Percentiles rank a stretch among this genome's conserved stretches.
Evolutionary conservation across 2,797 vertebrate species (phyloP).

Genomic region (Monodelphis domestica): DNA sequence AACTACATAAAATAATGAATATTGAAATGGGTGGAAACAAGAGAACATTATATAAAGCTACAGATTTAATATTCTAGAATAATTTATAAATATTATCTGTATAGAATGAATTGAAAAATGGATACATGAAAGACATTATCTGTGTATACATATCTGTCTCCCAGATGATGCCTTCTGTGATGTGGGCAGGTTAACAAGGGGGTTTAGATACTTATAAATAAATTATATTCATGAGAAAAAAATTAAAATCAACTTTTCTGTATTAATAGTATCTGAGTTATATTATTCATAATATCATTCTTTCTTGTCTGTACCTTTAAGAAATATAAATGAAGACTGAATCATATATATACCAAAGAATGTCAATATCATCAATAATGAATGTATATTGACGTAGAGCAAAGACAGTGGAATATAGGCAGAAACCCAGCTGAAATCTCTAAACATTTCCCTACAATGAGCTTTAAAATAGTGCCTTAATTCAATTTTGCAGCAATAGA

Average conservation of each 20-base stretch:
- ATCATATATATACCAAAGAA: background rate
- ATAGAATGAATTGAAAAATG: too few relatives aligned
- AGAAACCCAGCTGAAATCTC: background rate
- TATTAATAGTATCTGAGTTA: background rate
- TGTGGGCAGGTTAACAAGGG: too few relatives aligned
- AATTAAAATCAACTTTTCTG: background rate
- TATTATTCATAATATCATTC: background rate
- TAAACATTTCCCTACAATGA: background rate
- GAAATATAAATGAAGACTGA: slow-evolving; percentile 22
- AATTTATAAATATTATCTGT: too few relatives aligned
- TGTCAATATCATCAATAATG: slow-evolving; percentile 36
- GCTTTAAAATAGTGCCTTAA: background rate
- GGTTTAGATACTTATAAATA: too few relatives aligned
- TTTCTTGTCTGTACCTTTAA: slow-evolving; percentile 20
- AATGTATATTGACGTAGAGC: background rate
- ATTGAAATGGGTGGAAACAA: too few relatives aligned
- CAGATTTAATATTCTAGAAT: too few relatives aligned
- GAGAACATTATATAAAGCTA: too few relatives aligned
- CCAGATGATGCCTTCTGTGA: too few relatives aligned
- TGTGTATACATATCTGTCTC: too few relatives aligned
- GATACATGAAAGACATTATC: too few relatives aligned
- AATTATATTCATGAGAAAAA: too few relatives aligned
- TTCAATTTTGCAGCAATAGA: background rate
- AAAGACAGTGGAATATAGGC: background rate
- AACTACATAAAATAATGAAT: too few relatives aligned